Percentiles rank a stretch among this genome's conserved stretches.
Evolutionary conservation across 2,797 vertebrate species (phyloP).

Genomic region (Meda fulgida): DNA sequence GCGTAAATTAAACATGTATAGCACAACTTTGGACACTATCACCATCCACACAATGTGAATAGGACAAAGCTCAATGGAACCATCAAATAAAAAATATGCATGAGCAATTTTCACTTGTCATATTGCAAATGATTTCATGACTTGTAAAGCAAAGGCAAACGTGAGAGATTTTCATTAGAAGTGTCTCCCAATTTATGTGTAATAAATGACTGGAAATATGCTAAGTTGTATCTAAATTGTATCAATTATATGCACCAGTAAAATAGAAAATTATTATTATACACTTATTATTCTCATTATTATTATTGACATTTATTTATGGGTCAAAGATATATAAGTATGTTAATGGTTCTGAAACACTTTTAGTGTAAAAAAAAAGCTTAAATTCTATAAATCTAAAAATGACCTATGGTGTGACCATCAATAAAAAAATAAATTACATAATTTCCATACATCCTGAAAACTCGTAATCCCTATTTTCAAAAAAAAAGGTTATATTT

Average conservation of each 20-base stretch:
- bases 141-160: not conserved
- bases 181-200: not conserved
- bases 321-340: too few relatives aligned
- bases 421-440: not conserved
- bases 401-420: not conserved
- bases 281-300: too few relatives aligned
- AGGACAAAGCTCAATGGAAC: slow-evolving; percentile 1
- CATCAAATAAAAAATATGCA: not conserved
- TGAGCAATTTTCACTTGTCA: not conserved
- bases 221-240: not conserved
- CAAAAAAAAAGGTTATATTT: too few relatives aligned
- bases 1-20: not conserved
- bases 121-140: not conserved
- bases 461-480: not conserved
- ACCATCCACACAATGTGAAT: not conserved
- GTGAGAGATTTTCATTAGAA: not conserved
- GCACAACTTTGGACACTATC: not conserved
- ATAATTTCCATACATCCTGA: not conserved
- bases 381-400: not conserved
- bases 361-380: not conserved
- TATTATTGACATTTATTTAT: not conserved
- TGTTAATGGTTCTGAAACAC: not conserved
- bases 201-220: not conserved
- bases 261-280: not conserved
- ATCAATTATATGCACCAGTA: not conserved